Percentiles rank a stretch among this genome's conserved stretches.
Evolutionary conservation across 2,113 vertebrate species (phyloP).

Genomic region (Gorsachius goisagi): DNA sequence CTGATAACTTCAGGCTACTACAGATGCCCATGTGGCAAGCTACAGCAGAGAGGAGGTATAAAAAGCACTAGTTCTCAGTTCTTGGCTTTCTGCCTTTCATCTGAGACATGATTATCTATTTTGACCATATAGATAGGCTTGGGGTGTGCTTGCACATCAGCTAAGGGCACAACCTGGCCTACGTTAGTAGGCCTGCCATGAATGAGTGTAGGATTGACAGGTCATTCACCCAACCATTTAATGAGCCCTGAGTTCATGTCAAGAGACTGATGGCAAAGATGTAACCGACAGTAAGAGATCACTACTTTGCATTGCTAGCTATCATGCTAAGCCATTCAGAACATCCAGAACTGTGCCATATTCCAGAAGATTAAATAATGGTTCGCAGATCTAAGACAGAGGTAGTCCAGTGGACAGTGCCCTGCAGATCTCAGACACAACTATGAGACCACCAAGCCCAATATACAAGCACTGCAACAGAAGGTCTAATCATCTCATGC

Average conservation of each 20-base stretch:
- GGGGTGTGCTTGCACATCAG: not conserved
- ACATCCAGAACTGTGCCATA: not conserved
- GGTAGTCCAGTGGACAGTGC: not conserved
- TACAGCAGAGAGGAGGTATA: not conserved
- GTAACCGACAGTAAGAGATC: not conserved
- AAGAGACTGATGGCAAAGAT: not conserved
- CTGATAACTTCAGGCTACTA: not conserved
- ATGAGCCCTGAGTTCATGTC: not conserved
- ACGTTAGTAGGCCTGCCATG: not conserved
- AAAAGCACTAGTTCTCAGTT: not conserved
- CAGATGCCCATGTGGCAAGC: not conserved
- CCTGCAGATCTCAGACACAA: not conserved
- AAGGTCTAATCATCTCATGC: not conserved
- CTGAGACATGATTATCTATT: not conserved
- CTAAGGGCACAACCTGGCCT: not conserved
- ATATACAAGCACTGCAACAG: not conserved
- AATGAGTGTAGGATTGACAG: not conserved
- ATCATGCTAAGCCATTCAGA: not conserved
- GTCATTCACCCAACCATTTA: not conserved
- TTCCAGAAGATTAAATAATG: not conserved
- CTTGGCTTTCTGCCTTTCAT: not conserved
- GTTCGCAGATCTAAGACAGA: not conserved
- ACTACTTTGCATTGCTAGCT: not conserved
- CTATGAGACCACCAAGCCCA: not conserved
- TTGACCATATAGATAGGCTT: not conserved